These are phyloP conservation scores for Eupithecia vulgata DNA, from an alignment of 2,888 invertebrate species.

Conservation along the genomic window DNA sequence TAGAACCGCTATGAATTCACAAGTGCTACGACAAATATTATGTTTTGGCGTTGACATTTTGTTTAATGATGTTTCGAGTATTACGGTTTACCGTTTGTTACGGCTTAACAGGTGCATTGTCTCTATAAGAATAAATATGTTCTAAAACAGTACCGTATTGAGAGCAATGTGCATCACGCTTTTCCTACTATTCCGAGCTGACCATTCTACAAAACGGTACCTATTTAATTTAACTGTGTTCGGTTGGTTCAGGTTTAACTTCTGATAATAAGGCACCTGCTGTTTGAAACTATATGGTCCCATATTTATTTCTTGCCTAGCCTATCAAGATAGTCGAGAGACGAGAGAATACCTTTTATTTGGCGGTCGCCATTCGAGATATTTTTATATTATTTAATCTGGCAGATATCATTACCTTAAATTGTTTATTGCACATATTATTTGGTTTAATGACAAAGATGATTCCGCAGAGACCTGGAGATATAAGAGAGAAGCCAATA, in stretches of 20 bases:
- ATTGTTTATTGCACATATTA: too few relatives aligned
- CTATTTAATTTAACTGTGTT: slow-evolving; percentile 14
- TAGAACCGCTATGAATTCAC: slow-evolving; percentile 17
- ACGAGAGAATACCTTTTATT: not conserved
- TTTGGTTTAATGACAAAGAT: not conserved
- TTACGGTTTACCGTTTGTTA: slow-evolving; percentile 9
- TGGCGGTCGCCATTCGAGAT: not conserved
- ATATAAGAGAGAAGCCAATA: not conserved
- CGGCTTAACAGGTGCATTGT: slow-evolving; percentile 8
- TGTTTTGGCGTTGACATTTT: slow-evolving; percentile 17
- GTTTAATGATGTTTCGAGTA: slow-evolving; percentile 8
- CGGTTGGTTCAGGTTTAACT: slow-evolving; percentile 1
- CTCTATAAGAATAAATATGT: slow-evolving; percentile 5
- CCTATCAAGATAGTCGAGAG: not conserved
- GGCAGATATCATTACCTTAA: not conserved
- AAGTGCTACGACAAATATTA: slow-evolving; percentile 12
- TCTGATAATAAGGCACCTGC: not conserved
- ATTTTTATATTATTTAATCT: not conserved
- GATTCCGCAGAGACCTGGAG: not conserved
- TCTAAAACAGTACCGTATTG: slow-evolving; percentile 13
- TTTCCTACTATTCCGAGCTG: slow-evolving; percentile 12
- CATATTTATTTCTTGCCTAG: not conserved
- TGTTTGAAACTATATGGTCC: not conserved
- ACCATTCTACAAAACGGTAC: slow-evolving; percentile 22
- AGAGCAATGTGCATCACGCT: slow-evolving; percentile 29